Base-by-base conservation (phyloP, 2,797 vertebrate genomes). In the Danio tinwini region DNA sequence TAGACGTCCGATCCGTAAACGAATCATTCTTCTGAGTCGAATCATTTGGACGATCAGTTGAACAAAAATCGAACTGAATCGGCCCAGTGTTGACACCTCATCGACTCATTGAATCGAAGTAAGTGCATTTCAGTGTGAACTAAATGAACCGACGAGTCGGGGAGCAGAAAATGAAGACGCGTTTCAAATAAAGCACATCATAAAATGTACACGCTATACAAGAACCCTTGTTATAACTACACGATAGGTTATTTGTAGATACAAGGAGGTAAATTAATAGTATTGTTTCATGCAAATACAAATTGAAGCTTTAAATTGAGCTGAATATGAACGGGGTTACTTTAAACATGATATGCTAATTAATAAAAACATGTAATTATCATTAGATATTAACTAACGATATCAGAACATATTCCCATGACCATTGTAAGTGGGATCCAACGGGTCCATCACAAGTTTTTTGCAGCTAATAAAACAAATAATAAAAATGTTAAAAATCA, bases 41-140 rank as follows among this genome's bases (percentile, higher is more conserved):
- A 47, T 73, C 70, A 59, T 45, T 73, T 72, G 14, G 53, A 52
- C 40, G 49, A 53, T 39, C 5, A 42, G 6, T 53, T 71, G 53
- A 45, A 44, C n/a, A n/a, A 17, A 4, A 64, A 64, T 29, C 19
- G 13, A 56, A 44, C 40, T 21, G 19, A 72, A 42, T 70, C 53
- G 12, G 13, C 55, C 7, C 39, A 11, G 49, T 55, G 29, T 70
- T 11, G 6, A 62, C 6, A 10, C 29, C 13, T 14, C 14, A 16
- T 40, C 12, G 37, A 40, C 14, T 37, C 14, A 29, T 12, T 47
- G 45, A 71, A 19, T 16, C 16, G 6, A 7, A 39, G 6, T 6
- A 55, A 12, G 10, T 40, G 11, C 4, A 44, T 29, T 44, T 17
- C 7, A 40, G 16, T 17, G 45, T 37, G 16, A 56, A 21, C 12